Conservation (phyloP, 1,140 invertebrate species). For the Saccostrea cuccullata region DNA sequence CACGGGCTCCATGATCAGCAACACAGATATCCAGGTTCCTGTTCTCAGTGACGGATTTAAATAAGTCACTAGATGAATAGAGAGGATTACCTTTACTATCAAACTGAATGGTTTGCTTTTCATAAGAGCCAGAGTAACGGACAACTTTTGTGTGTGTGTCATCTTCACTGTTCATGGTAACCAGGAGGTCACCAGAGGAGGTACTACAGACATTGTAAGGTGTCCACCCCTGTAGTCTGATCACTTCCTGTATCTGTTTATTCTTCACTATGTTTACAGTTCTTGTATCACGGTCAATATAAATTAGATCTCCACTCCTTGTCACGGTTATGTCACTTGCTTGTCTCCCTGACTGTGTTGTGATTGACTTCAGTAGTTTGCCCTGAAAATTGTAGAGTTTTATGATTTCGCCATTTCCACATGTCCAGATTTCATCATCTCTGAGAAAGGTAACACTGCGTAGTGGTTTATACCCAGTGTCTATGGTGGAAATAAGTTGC, state of each 20-base stretch:
- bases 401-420: too few species aligned
- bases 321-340: background rate
- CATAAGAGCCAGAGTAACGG: too few species aligned
- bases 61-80: background rate
- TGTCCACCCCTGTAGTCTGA: too few species aligned
- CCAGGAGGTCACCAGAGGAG: too few species aligned
- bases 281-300: background rate
- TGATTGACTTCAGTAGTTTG: background rate
- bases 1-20: background rate
- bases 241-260: too few species aligned
- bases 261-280: too few species aligned
- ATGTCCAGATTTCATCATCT: slow-evolving; percentile 1
- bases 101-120: too few species aligned
- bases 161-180: background rate
- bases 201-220: too few species aligned
- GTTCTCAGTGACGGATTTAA: background rate
- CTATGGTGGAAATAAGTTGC: background rate
- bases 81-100: background rate
- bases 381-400: too few species aligned
- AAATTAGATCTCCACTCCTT: background rate
- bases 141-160: background rate
- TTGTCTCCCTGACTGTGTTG: background rate
- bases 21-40: background rate
- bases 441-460: background rate
- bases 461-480: background rate